Conservation (phyloP, 2,888 invertebrate species). For the Amitus sp. region DNA sequence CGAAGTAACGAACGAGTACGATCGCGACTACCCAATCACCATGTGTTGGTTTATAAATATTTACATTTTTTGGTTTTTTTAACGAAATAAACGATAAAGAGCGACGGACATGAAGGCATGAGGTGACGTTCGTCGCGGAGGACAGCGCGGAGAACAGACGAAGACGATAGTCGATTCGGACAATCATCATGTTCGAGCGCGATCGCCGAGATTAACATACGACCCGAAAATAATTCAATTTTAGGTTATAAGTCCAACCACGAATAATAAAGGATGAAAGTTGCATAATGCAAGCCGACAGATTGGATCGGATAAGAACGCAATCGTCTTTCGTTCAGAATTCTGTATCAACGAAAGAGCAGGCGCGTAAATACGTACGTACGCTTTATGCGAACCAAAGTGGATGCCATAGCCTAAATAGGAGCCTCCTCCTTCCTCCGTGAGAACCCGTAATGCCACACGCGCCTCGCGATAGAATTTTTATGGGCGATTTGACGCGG, state of each 20-base stretch:
- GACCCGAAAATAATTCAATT: conserved; percentile 30
- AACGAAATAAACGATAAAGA: too few relatives aligned
- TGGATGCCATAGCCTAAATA: conserved; percentile 52
- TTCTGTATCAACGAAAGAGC: conserved; percentile 34
- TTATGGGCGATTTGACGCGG: conserved; percentile 20
- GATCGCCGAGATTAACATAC: conserved; percentile 1
- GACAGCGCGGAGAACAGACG: too few relatives aligned
- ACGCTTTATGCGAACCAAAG: conserved; percentile 45
- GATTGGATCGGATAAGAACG: conserved; percentile 12
- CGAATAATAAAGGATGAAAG: conserved; percentile 15
- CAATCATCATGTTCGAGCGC: background rate
- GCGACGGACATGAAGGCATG: too few relatives aligned
- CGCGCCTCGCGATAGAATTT: conserved; percentile 22
- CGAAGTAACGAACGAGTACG: too few relatives aligned
- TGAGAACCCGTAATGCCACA: conserved; percentile 37
- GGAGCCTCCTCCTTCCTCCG: conserved; percentile 44
- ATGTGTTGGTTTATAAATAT: too few relatives aligned
- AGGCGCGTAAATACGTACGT: conserved; percentile 38
- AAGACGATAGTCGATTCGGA: background rate
- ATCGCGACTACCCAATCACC: too few relatives aligned
- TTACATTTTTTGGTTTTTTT: too few relatives aligned
- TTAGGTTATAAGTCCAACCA: conserved; percentile 53
- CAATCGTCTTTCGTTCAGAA: background rate
- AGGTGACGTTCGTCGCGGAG: too few relatives aligned
- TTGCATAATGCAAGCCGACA: conserved; percentile 44